phyloP scores from a whole-genome alignment of 2,888 invertebrate genomes.

The Scaptomyza parva region DNA sequence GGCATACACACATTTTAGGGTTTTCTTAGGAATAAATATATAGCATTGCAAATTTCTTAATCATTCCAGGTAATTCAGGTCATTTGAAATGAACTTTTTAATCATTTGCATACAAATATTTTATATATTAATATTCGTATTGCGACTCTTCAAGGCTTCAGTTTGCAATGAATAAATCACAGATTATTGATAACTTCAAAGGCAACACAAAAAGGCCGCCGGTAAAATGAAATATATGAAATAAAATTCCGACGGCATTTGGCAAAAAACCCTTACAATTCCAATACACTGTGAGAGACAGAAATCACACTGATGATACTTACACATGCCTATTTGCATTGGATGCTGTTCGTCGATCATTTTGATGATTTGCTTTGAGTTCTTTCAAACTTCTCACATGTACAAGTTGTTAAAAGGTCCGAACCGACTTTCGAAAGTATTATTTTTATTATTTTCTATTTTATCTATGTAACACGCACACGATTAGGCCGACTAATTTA shows the following conservation, averaged over 20 bases:
- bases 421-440: not conserved
- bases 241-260: slow-evolving; percentile 44
- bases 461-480: not conserved
- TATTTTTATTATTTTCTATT: not conserved
- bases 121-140: no score
- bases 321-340: slow-evolving; percentile 83
- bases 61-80: no score
- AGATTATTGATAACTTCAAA: not conserved
- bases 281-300: not conserved
- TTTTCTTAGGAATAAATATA: no score
- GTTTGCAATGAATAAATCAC: not conserved
- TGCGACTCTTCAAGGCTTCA: not conserved
- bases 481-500: not conserved
- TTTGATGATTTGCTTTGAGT: slow-evolving; percentile 2
- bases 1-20: no score
- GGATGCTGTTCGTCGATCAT: slow-evolving; percentile 85
- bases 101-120: no score
- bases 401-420: slow-evolving; percentile 14
- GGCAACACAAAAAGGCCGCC: not conserved
- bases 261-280: not conserved
- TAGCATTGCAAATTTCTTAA: no score
- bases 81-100: no score
- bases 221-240: not conserved
- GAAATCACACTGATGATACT: slow-evolving; percentile 66
- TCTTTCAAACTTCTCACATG: slow-evolving; percentile 16